Evolutionary conservation across 2,797 vertebrate genomes (phyloP).

Genomic region (Silurus aristotelis): DNA sequence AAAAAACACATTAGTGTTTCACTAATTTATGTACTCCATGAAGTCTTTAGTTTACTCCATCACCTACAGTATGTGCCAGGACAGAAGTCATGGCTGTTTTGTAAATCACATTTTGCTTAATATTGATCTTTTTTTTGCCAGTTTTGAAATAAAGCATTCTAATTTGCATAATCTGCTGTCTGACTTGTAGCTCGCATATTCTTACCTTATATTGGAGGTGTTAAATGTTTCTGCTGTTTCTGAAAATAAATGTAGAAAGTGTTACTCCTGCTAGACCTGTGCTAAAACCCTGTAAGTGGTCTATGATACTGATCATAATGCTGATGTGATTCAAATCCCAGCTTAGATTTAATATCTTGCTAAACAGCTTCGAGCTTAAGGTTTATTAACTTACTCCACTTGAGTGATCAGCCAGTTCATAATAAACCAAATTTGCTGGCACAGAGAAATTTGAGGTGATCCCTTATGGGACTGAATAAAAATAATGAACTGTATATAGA

Average conservation of each 20-base stretch:
- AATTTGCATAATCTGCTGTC: not conserved
- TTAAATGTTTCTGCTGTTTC: not conserved
- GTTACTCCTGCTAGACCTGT: not conserved
- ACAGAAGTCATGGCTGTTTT: not conserved
- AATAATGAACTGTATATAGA: not conserved
- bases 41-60: not conserved
- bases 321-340: not conserved
- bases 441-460: not conserved
- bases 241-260: not conserved
- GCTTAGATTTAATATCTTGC: slow-evolving; percentile 2
- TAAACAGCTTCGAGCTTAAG: not conserved
- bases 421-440: not conserved
- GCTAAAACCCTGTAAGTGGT: not conserved
- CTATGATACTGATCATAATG: not conserved
- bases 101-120: not conserved
- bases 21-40: not conserved
- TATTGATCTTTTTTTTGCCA: not conserved
- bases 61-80: not conserved
- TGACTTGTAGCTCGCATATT: not conserved
- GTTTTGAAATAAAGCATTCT: not conserved
- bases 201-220: not conserved
- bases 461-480: not conserved
- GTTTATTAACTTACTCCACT: not conserved
- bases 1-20: not conserved
- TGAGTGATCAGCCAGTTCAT: not conserved